Evolutionary conservation across 2,113 vertebrate species (phyloP).

Genomic region (Trichomycterus rosablanca): DNA sequence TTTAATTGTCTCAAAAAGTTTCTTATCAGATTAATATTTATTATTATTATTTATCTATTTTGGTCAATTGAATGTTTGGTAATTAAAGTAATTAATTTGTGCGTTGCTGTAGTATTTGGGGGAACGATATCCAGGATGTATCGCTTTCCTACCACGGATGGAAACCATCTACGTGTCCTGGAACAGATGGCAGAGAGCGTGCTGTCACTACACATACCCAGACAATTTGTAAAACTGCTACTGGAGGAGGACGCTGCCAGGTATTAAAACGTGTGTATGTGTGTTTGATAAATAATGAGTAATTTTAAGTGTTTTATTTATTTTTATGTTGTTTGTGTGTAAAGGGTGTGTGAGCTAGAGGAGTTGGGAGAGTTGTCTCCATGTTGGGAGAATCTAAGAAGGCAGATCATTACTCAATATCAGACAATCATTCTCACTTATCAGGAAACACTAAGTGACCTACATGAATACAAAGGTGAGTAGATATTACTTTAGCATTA

Average conservation of each 20-base stretch:
- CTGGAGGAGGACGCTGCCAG: slow-evolving; percentile 94
- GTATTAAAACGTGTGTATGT: slow-evolving; percentile 51
- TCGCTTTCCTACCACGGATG: slow-evolving; percentile 93
- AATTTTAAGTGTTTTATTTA: slow-evolving; percentile 4
- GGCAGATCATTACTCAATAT: slow-evolving; percentile 96
- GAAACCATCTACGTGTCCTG: slow-evolving; percentile 90
- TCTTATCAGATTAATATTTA: too few relatives aligned
- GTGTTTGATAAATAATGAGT: background rate
- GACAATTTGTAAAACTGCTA: slow-evolving; percentile 93
- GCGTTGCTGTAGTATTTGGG: slow-evolving; percentile 76
- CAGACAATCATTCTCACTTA: slow-evolving; percentile 97
- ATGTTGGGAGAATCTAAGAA: slow-evolving; percentile 93
- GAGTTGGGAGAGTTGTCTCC: slow-evolving; percentile 93
- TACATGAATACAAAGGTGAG: slow-evolving; percentile 95
- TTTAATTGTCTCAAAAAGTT: too few relatives aligned
- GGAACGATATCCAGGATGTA: slow-evolving; percentile 94
- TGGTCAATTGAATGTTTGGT: too few relatives aligned
- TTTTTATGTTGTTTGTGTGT: slow-evolving; percentile 9
- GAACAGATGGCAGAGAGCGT: slow-evolving; percentile 97
- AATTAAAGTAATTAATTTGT: background rate
- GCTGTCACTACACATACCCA: slow-evolving; percentile 87
- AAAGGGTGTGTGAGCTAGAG: slow-evolving; percentile 93
- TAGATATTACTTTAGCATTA: too few relatives aligned
- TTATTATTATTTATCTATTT: too few relatives aligned
- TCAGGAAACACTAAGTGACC: slow-evolving; percentile 92